Percentiles rank a stretch among this genome's conserved stretches.
These are phyloP conservation scores for Salticus scenicus DNA, from an alignment of 2,888 invertebrate species.

Conservation along the genomic window DNA sequence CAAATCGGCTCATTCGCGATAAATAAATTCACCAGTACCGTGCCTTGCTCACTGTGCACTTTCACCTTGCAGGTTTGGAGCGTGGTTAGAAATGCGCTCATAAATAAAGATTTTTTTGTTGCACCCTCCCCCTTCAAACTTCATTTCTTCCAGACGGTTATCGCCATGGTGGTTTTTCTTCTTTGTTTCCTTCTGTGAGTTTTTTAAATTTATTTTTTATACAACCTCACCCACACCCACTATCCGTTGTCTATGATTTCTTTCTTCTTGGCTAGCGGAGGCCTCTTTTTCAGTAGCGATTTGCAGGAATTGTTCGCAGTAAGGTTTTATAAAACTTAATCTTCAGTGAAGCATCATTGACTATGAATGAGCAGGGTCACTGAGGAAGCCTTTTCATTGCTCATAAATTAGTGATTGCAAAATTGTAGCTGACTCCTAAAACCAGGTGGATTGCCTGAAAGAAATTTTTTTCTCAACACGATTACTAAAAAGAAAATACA, in stretches of 20 bases:
- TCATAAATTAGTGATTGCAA: neutral
- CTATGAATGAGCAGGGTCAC: constrained; percentile 3
- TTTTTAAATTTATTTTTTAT: neutral
- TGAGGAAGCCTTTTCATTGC: neutral
- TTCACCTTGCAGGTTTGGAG: constrained; percentile 45
- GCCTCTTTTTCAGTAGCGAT: neutral
- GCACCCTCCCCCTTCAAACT: constrained; percentile 5
- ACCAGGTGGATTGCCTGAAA: too few relatives aligned
- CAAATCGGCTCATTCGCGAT: constrained; percentile 50
- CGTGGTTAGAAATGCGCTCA: constrained; percentile 53
- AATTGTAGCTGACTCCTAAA: neutral
- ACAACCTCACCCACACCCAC: constrained; percentile 38
- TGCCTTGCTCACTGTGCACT: constrained; percentile 36
- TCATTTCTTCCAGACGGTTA: neutral
- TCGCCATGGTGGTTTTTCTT: neutral
- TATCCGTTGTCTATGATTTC: constrained; percentile 13
- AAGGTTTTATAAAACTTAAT: neutral
- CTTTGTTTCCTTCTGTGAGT: neutral
- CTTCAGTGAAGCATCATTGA: neutral
- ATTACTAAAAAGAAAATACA: too few relatives aligned
- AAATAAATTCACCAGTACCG: constrained; percentile 32
- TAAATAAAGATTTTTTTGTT: constrained; percentile 52
- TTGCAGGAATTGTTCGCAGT: neutral
- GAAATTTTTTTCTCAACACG: too few relatives aligned
- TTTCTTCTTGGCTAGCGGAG: neutral